Evolutionary conservation across 2,888 invertebrate species (phyloP), one percentile per base, ranked within the genome.

Genomic region (Caenorhabditis imperialis): DNA sequence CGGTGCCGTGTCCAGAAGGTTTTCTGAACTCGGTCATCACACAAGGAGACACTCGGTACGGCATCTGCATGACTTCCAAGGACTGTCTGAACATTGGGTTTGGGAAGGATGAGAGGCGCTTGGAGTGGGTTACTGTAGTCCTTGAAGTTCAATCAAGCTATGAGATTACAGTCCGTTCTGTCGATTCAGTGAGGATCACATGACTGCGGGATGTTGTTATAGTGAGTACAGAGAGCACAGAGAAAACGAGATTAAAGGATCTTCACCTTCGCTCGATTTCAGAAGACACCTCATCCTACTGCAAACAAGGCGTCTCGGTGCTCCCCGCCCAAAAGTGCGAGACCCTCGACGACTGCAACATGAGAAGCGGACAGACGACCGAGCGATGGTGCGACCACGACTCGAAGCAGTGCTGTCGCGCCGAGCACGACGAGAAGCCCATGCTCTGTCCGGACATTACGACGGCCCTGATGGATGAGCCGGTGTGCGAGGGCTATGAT

Each of bases 381-480:
- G 18, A 65, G 5, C 8, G 65, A 42, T 65, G 65, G 65, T 65
- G 65, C 37, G 65, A 65, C 57, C 50, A 33, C 22, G 40, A 25
- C 7, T 25, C 48, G 16, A 57, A 37, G 33, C 8, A 12, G 27
- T 65, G 65, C 40, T 65, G 65, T 35, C 38, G 57, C 55, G 65
- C 25, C 22, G 55, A 65, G n/a, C 16, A 18, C 35, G 1, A 50
- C 0, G 57, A 65, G 16, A 12, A 54, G 0, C n/a, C 10, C 8
- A 47, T 57, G n/a, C 33, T 35, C 1, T 65, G 65, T 18, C 55
- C 55, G 18, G 65, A 57, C 23, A 12, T 18, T 0, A n/a, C 6
- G 5, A 65, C 47, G 3, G 33, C 65, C 1, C 16, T 57, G 25
- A 65, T 57, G 57, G 37, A 44, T 22, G 65, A 65, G 25, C 50